Evolutionary conservation across 2,888 invertebrate species (phyloP).

Genomic region (Polyommatus iphigenia): DNA sequence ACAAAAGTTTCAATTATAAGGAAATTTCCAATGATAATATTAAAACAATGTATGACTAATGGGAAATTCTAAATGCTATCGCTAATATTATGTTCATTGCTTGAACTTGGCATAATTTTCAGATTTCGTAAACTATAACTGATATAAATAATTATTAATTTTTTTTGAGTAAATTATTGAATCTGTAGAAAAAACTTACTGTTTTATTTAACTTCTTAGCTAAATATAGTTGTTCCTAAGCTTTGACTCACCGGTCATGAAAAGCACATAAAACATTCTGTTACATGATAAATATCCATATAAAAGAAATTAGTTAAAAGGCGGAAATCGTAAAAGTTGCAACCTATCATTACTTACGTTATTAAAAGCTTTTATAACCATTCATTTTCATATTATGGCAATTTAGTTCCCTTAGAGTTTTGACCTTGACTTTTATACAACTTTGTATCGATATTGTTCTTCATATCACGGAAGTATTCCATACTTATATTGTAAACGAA

Average conservation of each 20-base stretch:
- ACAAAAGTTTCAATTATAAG: background rate
- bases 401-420: background rate
- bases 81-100: background rate
- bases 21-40: background rate
- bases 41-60: background rate
- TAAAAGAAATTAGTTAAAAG: background rate
- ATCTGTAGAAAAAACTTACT: too few relatives aligned
- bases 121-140: background rate
- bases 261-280: background rate
- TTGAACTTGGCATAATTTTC: background rate
- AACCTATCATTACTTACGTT: conserved; percentile 6
- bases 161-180: too few relatives aligned
- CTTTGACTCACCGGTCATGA: background rate
- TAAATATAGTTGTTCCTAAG: too few relatives aligned
- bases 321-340: background rate
- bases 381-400: background rate
- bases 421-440: background rate
- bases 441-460: background rate
- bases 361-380: background rate
- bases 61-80: background rate
- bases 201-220: too few relatives aligned
- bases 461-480: background rate
- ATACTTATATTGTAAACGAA: too few relatives aligned
- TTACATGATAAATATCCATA: background rate
- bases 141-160: too few relatives aligned